Conservation (phyloP, 1,140 invertebrate genomes). For the Anadara kagoshimensis region DNA sequence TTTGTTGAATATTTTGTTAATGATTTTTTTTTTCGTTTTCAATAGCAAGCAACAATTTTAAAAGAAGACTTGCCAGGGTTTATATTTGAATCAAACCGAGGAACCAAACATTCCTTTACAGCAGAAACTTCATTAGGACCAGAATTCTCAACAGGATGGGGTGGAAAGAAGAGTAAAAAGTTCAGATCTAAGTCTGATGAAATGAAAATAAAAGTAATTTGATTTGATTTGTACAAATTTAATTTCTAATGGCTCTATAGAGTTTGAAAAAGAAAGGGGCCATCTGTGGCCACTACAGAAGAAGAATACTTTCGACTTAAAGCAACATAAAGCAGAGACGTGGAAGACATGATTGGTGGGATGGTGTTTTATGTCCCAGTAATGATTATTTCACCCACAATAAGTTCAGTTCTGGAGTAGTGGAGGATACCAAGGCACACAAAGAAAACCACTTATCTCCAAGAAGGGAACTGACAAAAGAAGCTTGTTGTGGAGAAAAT, state of each 20-base stretch:
- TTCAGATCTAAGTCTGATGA: constrained; percentile 90
- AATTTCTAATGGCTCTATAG: not conserved
- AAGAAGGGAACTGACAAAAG: too few relatives aligned
- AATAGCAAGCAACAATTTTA: constrained; percentile 89
- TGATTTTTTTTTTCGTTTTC: constrained; percentile 25
- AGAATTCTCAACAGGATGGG: constrained; percentile 91
- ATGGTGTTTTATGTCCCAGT: too few relatives aligned
- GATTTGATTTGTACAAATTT: not conserved
- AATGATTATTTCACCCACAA: too few relatives aligned
- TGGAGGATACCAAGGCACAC: too few relatives aligned
- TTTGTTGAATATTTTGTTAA: not conserved
- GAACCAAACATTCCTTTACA: constrained; percentile 97
- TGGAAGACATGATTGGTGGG: too few relatives aligned
- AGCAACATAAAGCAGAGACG: too few relatives aligned
- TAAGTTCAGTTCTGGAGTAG: too few relatives aligned
- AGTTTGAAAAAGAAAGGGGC: too few relatives aligned
- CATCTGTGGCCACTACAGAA: too few relatives aligned
- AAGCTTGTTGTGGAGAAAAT: too few relatives aligned
- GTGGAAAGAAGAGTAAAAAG: constrained; percentile 84
- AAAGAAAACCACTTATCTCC: too few relatives aligned
- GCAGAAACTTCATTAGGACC: constrained; percentile 90
- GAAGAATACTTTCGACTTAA: too few relatives aligned
- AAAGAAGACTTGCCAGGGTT: constrained; percentile 97
- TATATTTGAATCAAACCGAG: constrained; percentile 97
- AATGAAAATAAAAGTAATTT: constrained; percentile 85